Base-by-base conservation (phyloP, 2,888 invertebrate species). In the Drosophila nigritarsus region DNA sequence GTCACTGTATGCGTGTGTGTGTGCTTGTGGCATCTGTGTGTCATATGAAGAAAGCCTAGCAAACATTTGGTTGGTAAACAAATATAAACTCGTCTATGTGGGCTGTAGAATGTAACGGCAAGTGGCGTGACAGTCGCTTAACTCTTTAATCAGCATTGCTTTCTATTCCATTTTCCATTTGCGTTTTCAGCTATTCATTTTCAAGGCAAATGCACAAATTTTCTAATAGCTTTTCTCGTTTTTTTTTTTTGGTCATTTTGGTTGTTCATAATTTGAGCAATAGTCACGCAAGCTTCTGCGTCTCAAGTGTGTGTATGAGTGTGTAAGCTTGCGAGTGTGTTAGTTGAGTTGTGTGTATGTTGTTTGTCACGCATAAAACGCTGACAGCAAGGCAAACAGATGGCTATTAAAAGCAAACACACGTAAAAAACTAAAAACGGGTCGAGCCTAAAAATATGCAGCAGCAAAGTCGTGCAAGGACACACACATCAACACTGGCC, bases 371-470 rank as follows among this genome's bases (percentile, higher is more conserved):
- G 82, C 82, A 85, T 76, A 80, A 85, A 82, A 85, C 69, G 85
- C 82, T 83, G 88, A 83, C 83, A 83, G 83, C 88, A 75, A 70
- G 67, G 88, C 85, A 87, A 87, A 89, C 90, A 85, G 72, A 67
- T 77, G 83, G 82, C 88, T 85, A 89, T 84, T 84, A 85, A 85
- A 85, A 87, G 86, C 77, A 89, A 88, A 88, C 83, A 82, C 78
- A 83, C 73, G 83, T 82, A 73, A 63, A 75, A 79, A 89, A 88
- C 77, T 76, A 86, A 85, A 75, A 61, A 62, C 55, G 75, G 64
- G 69, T 66, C 67, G 83, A 72, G 79, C 84, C 89, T 78, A 78
- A 89, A 78, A 89, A 75, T 75, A 74, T 83, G 75, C 83, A 71
- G 73, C 85, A 60, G 61, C 53, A 80, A 75, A 78, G 68, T 61